Conservation (phyloP, 2,888 invertebrate genomes). For the Norana najaformis region DNA sequence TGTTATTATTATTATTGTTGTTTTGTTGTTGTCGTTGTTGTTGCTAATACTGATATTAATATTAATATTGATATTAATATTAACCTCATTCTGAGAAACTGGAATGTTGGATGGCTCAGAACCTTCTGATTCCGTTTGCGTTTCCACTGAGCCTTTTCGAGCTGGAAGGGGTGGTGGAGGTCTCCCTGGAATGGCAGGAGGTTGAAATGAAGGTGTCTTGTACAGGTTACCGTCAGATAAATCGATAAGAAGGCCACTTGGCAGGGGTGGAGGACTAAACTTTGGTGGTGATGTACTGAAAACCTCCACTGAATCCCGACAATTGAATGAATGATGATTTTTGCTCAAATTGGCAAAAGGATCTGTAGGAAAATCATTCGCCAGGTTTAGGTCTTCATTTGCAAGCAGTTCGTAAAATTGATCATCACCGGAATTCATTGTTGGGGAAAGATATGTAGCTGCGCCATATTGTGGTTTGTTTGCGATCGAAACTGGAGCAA, state of each 20-base stretch:
- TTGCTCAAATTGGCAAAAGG: not conserved
- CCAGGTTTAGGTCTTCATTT: not conserved
- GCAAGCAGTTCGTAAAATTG: not conserved
- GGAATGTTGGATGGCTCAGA: not conserved
- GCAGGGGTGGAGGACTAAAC: conserved; percentile 6
- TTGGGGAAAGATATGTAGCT: not conserved
- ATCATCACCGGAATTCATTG: not conserved
- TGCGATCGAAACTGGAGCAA: not conserved
- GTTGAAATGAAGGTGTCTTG: not conserved
- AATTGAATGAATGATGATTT: not conserved
- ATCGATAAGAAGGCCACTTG: not conserved
- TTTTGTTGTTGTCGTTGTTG: no score
- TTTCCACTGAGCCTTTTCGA: not conserved
- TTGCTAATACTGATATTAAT: not conserved
- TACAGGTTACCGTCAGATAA: not conserved
- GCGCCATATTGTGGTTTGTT: not conserved
- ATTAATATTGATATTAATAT: not conserved
- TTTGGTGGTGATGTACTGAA: not conserved
- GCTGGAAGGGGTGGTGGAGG: not conserved
- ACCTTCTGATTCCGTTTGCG: not conserved
- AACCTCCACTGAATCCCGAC: not conserved
- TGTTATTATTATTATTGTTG: no score
- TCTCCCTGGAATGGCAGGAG: not conserved
- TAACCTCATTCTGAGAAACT: not conserved
- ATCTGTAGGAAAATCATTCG: not conserved